phyloP scores from a whole-genome alignment of 2,113 vertebrate species.

The Zosterops hypoxanthus region DNA sequence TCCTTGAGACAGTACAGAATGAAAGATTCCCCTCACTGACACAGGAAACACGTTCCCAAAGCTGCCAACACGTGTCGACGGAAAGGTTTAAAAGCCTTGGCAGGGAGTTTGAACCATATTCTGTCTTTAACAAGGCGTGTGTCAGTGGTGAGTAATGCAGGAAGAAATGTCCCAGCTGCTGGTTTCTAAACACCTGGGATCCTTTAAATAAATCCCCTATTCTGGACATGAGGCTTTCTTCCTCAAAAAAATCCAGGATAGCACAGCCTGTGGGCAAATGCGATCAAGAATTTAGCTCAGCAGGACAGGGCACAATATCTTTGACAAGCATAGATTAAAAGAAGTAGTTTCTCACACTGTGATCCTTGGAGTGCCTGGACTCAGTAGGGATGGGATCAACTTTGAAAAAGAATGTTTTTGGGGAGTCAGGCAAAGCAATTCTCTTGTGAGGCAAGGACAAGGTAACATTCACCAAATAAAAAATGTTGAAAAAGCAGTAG shows the following conservation, averaged over 20 bases:
- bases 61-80: fast-evolving
- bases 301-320: background rate
- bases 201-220: background rate
- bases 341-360: background rate
- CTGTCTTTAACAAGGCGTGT: background rate
- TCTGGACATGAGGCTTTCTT: background rate
- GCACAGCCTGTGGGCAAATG: background rate
- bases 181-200: background rate
- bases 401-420: background rate
- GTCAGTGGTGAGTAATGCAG: background rate
- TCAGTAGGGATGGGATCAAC: background rate
- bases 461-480: background rate
- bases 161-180: background rate
- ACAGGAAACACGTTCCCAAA: fast-evolving
- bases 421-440: background rate
- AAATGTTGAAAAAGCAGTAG: background rate
- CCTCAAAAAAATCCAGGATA: background rate
- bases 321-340: background rate
- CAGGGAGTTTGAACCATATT: background rate
- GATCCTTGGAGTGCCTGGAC: background rate
- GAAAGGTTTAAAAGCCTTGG: background rate
- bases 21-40: background rate
- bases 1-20: background rate
- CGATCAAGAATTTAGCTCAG: background rate
- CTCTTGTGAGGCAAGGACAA: background rate